Base-by-base conservation (phyloP, 2,888 invertebrate species). In the Charanyca ferruginea region DNA sequence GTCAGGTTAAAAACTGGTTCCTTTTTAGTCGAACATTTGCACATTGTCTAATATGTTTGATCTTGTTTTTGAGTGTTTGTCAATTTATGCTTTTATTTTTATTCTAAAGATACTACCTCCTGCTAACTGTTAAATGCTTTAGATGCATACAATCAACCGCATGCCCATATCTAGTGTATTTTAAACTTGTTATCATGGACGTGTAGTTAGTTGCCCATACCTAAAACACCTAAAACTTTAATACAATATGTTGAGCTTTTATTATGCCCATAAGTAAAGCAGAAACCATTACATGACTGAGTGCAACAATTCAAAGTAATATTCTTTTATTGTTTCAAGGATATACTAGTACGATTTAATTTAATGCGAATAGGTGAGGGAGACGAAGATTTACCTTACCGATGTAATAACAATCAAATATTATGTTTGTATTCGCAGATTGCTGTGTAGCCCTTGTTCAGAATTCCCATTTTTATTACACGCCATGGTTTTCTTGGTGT, bases 321-420 rank as follows among this genome's bases (percentile, higher is more conserved):
- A 65, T 64, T 41, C 20, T 53, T 59, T 53, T 58, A 66, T 63
- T 69, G 51, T 53, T 52, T 49, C 41, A 22, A 49, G 47, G 51
- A 71, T 65, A 64, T 71, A 79, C 20, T 18, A 35, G 23, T 25
- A 49, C 49, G 28, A 69, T 79, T 57, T 58, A 61, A 75, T 71
- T 79, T 69, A 61, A 79, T 71, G 58, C 20, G 53, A 51, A 52
- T 20, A 25, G 20, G 38, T 42, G 38, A 57, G 62, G 58, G 70
- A 59, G 61, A 38, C 22, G 18, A 32, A 38, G 22, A 77, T 64
- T 60, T 48, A 18, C 59, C 16, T 66, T 53, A 32, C 44, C 42
- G 41, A 41, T 61, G 45, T 52, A 54, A 63, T 68, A 55, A 63
- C 64, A 66, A 73, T 73, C 47, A 63, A 71, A 71, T 71, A 66